Conservation (phyloP, 2,797 vertebrate genomes). For the Crossoptilon crossoptilon region DNA sequence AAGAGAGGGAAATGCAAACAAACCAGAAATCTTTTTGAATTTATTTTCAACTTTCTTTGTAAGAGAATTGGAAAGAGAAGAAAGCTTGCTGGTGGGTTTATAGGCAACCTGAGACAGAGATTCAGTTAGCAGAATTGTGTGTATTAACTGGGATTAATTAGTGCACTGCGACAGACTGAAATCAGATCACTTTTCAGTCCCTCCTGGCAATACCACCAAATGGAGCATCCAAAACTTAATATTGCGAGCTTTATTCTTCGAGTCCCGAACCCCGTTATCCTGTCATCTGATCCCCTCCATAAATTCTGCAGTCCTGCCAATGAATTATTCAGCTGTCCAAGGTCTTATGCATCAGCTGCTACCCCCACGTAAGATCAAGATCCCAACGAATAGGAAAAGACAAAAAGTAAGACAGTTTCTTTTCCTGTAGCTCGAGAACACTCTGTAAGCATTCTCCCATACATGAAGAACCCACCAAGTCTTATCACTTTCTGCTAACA, state of each 20-base stretch:
- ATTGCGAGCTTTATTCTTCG: not conserved
- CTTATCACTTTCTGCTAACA: not conserved
- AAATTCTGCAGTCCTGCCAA: constrained; percentile 22
- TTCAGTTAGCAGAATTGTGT: not conserved
- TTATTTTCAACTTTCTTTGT: not conserved
- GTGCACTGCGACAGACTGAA: not conserved
- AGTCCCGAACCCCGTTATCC: not conserved
- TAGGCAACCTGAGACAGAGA: not conserved
- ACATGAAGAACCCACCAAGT: not conserved
- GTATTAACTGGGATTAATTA: not conserved
- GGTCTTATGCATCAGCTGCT: constrained; percentile 44
- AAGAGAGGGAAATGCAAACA: not conserved
- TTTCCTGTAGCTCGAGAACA: not conserved
- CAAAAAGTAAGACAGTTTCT: not conserved
- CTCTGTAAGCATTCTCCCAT: not conserved
- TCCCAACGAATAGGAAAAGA: not conserved
- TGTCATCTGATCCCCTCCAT: not conserved
- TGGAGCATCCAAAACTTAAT: constrained; percentile 29
- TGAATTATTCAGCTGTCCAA: constrained; percentile 49
- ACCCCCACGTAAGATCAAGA: not conserved
- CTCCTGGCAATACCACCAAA: constrained; percentile 16
- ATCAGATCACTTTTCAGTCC: constrained; percentile 2
- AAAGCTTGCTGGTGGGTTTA: not conserved
- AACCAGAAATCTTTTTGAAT: not conserved
- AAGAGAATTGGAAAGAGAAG: not conserved